These are phyloP conservation scores for Cyprinodon tularosa DNA, from an alignment of 2,113 vertebrate genomes.

Conservation along the genomic window DNA sequence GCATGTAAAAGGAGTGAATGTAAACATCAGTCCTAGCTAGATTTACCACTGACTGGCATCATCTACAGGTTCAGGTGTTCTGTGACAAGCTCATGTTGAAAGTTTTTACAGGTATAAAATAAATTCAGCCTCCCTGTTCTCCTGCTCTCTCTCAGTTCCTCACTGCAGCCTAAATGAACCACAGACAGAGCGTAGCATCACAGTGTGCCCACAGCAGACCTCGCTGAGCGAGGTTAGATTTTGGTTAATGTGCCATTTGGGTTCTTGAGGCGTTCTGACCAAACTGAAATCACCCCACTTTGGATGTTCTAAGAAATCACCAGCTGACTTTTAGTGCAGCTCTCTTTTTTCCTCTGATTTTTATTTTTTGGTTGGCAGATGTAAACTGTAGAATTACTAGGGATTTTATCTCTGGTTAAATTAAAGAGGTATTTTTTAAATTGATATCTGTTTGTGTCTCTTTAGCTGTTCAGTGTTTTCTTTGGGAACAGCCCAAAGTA, in stretches of 20 bases:
- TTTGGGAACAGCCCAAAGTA: conserved; percentile 14
- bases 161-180: no score
- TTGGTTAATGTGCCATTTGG: not conserved
- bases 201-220: not conserved
- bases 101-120: not conserved
- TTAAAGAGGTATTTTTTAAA: not conserved
- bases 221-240: no score
- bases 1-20: no score
- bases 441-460: not conserved
- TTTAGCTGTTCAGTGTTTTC: conserved; percentile 11
- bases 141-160: not conserved
- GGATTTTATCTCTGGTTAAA: not conserved
- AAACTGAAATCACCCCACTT: not conserved
- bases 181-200: not conserved
- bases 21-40: no score
- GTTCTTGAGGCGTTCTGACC: not conserved
- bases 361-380: conserved; percentile 7
- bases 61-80: no score
- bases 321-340: not conserved
- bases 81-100: not conserved
- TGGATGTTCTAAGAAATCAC: not conserved
- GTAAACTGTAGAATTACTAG: not conserved
- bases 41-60: no score
- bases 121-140: not conserved
- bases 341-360: not conserved